phyloP scores from a whole-genome alignment of 2,797 vertebrate genomes.

The Urophycis tenuis region DNA sequence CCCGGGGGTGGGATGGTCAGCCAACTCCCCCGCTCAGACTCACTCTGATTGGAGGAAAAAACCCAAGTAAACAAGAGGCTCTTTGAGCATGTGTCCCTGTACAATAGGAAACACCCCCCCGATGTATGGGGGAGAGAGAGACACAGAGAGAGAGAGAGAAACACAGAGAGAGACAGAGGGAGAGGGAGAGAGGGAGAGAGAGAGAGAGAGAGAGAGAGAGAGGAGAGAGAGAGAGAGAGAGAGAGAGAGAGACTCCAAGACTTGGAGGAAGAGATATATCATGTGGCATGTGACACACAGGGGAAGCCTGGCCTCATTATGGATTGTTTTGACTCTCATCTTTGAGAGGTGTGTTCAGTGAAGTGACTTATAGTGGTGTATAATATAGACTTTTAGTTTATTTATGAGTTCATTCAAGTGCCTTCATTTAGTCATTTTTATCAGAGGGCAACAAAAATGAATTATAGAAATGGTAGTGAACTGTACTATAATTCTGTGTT shows the following conservation, averaged over 20 bases:
- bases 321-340: constrained; percentile 28
- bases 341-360: constrained; percentile 26
- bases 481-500: not conserved
- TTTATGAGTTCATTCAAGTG: no score
- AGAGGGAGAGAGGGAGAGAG: constrained; percentile 3
- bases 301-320: constrained; percentile 12
- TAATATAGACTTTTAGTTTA: no score
- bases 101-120: constrained; percentile 33
- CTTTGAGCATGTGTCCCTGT: constrained; percentile 61
- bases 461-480: not conserved
- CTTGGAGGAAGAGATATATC: not conserved
- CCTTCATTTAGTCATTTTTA: not conserved
- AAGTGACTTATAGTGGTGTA: not conserved
- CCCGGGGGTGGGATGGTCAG: constrained; percentile 58
- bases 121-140: not conserved
- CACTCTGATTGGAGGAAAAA: constrained; percentile 54
- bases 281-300: constrained; percentile 11
- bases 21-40: constrained; percentile 51
- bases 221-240: constrained; percentile 11
- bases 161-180: no score
- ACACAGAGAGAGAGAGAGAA: not conserved
- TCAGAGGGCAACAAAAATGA: not conserved
- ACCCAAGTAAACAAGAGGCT: constrained; percentile 58
- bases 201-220: constrained; percentile 14
- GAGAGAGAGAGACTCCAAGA: not conserved